Evolutionary conservation across 2,888 invertebrate species (phyloP).

Genomic region (Stegana nigrithorax): DNA sequence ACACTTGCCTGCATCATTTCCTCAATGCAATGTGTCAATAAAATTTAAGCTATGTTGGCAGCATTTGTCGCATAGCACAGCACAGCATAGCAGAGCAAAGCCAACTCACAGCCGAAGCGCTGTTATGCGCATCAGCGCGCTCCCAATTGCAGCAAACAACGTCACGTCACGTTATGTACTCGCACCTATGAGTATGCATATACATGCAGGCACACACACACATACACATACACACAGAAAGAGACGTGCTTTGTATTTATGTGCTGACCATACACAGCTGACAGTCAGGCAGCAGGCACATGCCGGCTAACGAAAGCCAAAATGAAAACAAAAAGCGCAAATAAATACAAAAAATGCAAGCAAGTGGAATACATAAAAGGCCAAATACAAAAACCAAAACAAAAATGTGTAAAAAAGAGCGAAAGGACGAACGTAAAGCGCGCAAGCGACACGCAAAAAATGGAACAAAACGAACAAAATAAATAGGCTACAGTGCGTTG

Average conservation of each 20-base stretch:
- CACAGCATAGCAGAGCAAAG: conserved; percentile 11
- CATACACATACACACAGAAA: conserved; percentile 11
- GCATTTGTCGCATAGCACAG: conserved; percentile 39
- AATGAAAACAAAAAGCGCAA: conserved; percentile 51
- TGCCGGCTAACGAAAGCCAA: conserved; percentile 58
- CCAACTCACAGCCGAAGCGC: background rate
- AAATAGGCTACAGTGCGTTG: conserved; percentile 21
- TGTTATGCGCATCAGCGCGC: no score
- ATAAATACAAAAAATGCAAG: conserved; percentile 16
- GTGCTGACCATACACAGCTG: conserved; percentile 1
- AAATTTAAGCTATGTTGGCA: conserved; percentile 46
- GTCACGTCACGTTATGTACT: background rate
- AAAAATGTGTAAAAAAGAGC: conserved; percentile 58
- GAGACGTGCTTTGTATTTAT: background rate
- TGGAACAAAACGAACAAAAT: conserved; percentile 56
- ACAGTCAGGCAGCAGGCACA: conserved; percentile 36
- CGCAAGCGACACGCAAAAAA: conserved; percentile 34
- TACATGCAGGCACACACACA: conserved; percentile 13
- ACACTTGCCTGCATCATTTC: conserved; percentile 55
- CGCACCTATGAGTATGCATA: background rate
- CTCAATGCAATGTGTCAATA: conserved; percentile 47
- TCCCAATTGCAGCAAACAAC: background rate
- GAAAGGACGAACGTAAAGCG: conserved; percentile 26
- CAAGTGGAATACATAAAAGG: conserved; percentile 35
- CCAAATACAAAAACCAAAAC: conserved; percentile 62